Evolutionary conservation across 2,797 vertebrate species (phyloP), one percentile per base, ranked within the genome.

Genomic region (Takifugu rubripes): DNA sequence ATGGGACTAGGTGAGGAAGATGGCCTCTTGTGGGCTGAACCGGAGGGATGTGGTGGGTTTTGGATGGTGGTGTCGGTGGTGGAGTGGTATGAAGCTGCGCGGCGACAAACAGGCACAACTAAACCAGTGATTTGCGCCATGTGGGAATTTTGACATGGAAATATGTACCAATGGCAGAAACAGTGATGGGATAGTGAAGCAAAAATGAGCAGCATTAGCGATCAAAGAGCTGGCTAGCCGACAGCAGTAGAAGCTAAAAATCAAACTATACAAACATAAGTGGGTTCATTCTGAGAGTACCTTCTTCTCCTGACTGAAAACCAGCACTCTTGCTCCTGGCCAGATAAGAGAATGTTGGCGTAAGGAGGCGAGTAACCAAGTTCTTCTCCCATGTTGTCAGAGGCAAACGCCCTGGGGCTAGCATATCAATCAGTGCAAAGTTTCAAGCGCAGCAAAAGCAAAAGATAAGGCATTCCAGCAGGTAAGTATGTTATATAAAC

Each of bases 101-200:
- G 95, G 82, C 92, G 96, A 95, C 97, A 99, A 93, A 98, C 79
- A 90, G 94, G 95, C 86, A 95, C 92, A 91, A 94, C 96, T 98
- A 91, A 88, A 68, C 61, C 55, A 51, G 57, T 61, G 60, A 77
- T 63, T 78, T 15, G 54, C 17, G 46, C 54, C 57, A 54, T 53
- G 54, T 44, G 25, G 17, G 25, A 53, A 44, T 73, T 61, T 57
- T 48, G 49, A 51, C 45, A 50, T 50, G 26, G 29, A 59, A 50
- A 68, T 60, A 11, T 44, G 51, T 11, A 29, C 25, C 64, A 59
- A 64, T 60, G 64, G 42, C 25, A 29, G 17, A 43, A 58, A 66
- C 5, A 27, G 46, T 54, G 70, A 67, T 66, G 68, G 55, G 66
- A 69, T 61, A 47, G 53, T 36, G 57, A 60, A 64, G 49, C 4